Base-by-base conservation (phyloP, 1,140 invertebrate genomes). In the Orchestia grillus region DNA sequence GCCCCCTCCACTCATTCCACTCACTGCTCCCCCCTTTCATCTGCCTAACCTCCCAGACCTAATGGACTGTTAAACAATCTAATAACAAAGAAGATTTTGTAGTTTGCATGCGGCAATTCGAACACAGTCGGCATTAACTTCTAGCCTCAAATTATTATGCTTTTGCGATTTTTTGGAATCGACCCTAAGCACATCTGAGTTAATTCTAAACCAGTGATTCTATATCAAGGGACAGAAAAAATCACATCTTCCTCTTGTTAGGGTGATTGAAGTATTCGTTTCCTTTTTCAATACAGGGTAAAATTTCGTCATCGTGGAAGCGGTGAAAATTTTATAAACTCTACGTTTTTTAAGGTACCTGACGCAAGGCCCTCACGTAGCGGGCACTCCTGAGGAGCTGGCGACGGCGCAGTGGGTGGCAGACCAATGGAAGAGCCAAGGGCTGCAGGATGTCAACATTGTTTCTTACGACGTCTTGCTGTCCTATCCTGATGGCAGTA, bases 401-500 rank as follows among this genome's bases (percentile, higher is more conserved):
- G 41, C 95, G 45, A 95, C 96, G 28, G 97, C 96, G 0, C 28
- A 94, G 45, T 97, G 97, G 96, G 96, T 97, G 42, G 45, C 87
- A 0, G 62, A 96, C n/a, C 41, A 41, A 40, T 97, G 97, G 97
- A 57, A 62, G 44, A 45, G 95, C 1, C 96, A 96, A 36, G 97
- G 97, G 19, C 87, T 97, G 4, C 96, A 96, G 57, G 44, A 90
- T 88, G 97, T 97, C 43, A 96, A 97, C 36, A 87, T 96, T 0
- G 62, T 96, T 40, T 62, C 95, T 15, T 97, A 97, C 53, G 47
- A 95, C 6, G 96, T 97, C n/a, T 96, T 97, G 0, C 97, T 97
- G 28, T 97, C 97, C 0, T 97, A 97, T 91, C 97, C 97, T 28
- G 96, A 97, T 95, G n/a, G 11, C 0, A 42, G 95, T 11, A 96